Evolutionary conservation across 2,888 invertebrate genomes (phyloP), one percentile per base, ranked within the genome.

Genomic region (Platypus cylindrus): DNA sequence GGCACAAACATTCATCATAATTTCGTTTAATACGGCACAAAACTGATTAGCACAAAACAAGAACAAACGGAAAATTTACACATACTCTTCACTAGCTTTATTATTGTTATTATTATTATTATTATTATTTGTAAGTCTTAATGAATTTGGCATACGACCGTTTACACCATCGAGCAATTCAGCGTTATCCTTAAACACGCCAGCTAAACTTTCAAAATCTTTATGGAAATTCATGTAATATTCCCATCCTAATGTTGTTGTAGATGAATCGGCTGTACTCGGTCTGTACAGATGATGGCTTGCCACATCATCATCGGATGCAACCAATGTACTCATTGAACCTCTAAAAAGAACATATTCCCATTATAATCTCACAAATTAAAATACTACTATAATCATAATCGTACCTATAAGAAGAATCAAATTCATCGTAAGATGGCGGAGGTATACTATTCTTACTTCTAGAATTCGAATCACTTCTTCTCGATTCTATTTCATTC

Each of bases 151-250:
- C 53, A 81, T 75, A 48, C 83, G 67, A 41, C 77, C 76, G 48
- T 75, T 76, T 14, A 78, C 77, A 30, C 78, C 70, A 57, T 93
- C 91, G 3, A 93, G 93, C 48, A 94, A 65, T 63, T 91, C 89
- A 28, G 91, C 93, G 52, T 94, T 93, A 63, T 94, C 94, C 65
- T 87, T 90, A 56, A 93, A 94, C 30, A 94, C 94, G 16, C 93
- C 91, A 44, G 90, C 89, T 56, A 94, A 72, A 59, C 85, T 90
- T 62, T 93, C 89, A 62, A 91, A 94, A 64, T 90, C 93, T 13
- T 91, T 89, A 5, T 93, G 91, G 91, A 93, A 94, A 62, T 93
- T 93, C 37, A 94, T 71, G 45, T 93, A 65, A 57, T 91, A 90
- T 56, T 94, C 91, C 89, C 91, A 93, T 34, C 90, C 86, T 29